A percentile compares a stretch with the other conserved stretches of the same genome.
These are phyloP conservation scores for Sula dactylatra DNA, from an alignment of 2,113 vertebrate species.

Conservation along the genomic window DNA sequence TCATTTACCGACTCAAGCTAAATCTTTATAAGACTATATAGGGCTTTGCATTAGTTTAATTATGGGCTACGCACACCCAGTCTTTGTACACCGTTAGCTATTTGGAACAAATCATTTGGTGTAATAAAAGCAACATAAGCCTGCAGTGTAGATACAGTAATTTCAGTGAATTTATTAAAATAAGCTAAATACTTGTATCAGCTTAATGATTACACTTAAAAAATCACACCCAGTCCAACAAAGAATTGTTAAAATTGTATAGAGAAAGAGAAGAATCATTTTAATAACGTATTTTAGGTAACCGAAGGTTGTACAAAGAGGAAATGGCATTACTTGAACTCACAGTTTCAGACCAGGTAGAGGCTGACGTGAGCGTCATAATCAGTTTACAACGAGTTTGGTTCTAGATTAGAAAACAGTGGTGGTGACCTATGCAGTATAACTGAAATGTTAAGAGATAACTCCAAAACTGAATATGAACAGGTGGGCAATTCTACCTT, in stretches of 20 bases:
- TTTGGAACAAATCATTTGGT: neutral
- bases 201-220: neutral
- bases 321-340: neutral
- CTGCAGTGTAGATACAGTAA: neutral
- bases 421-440: neutral
- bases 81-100: neutral
- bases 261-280: neutral
- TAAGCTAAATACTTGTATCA: neutral
- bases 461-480: neutral
- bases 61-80: neutral
- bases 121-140: neutral
- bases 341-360: neutral
- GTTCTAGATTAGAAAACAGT: neutral
- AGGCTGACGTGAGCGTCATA: accelerated
- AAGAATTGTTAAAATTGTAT: neutral
- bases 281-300: neutral
- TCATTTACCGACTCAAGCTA: neutral
- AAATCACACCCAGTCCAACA: neutral
- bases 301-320: neutral
- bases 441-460: neutral
- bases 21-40: neutral
- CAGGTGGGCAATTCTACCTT: neutral
- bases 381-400: neutral
- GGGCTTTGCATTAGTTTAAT: neutral
- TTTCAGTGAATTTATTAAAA: neutral